A percentile compares a stretch with the other conserved stretches of the same genome.
phyloP scores from a whole-genome alignment of 2,888 invertebrate species.

The Lagria hirta region DNA sequence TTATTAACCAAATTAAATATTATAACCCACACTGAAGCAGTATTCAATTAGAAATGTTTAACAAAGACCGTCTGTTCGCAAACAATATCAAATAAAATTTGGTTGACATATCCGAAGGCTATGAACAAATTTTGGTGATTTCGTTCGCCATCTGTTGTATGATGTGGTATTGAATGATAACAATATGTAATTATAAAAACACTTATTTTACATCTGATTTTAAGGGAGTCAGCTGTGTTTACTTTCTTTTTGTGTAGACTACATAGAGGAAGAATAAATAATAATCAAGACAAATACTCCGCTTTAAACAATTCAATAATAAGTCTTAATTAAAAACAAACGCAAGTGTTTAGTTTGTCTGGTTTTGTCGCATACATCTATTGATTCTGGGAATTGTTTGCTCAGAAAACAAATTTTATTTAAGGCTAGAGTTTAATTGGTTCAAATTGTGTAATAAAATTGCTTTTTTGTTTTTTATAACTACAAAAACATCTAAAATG shows the following conservation, averaged over 20 bases:
- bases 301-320: slow-evolving; percentile 29
- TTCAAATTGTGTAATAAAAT: too few relatives aligned
- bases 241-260: slow-evolving; percentile 15
- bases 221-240: slow-evolving; percentile 26
- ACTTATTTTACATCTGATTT: slow-evolving; percentile 16
- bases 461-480: too few relatives aligned
- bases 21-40: too few relatives aligned
- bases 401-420: slow-evolving; percentile 15
- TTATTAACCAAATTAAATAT: too few relatives aligned
- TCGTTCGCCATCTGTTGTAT: slow-evolving; percentile 21
- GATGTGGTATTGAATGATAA: slow-evolving; percentile 7
- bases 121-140: slow-evolving; percentile 17
- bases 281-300: slow-evolving; percentile 23
- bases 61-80: slow-evolving; percentile 29
- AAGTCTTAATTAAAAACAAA: slow-evolving; percentile 35
- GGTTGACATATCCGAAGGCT: slow-evolving; percentile 18
- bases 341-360: slow-evolving; percentile 27
- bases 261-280: slow-evolving; percentile 19
- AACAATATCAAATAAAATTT: slow-evolving; percentile 25
- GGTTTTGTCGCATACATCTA: slow-evolving; percentile 20
- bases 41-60: slow-evolving; percentile 16
- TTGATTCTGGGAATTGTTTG: slow-evolving; percentile 25
- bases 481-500: too few relatives aligned
- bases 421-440: not conserved
- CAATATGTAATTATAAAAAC: slow-evolving; percentile 16